Conservation (phyloP, 2,797 vertebrate genomes). For the Natrix natrix region DNA sequence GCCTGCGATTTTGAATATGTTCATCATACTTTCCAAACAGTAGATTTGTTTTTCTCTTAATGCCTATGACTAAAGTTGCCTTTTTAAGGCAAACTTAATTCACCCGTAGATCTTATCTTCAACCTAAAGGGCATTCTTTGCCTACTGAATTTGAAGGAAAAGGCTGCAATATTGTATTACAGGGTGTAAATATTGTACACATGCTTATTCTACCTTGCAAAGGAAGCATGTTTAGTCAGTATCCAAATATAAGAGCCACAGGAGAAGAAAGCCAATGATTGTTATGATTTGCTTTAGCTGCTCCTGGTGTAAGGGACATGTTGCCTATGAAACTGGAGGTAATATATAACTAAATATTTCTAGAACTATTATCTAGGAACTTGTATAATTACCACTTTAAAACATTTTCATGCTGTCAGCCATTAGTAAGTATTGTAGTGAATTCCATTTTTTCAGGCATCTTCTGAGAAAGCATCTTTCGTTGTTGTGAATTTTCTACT, state of each 20-base stretch:
- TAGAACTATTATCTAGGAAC: neutral
- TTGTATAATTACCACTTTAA: neutral
- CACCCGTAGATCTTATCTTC: neutral
- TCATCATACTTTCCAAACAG: neutral
- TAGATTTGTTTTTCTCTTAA: neutral
- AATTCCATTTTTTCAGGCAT: neutral
- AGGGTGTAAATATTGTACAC: neutral
- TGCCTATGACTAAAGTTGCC: neutral
- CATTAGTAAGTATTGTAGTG: neutral
- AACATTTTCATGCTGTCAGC: neutral
- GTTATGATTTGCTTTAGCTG: neutral
- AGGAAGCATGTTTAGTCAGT: neutral
- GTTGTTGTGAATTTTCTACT: neutral
- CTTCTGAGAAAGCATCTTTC: neutral
- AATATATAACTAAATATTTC: neutral
- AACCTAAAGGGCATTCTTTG: neutral
- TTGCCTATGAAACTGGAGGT: neutral
- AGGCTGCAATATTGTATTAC: neutral
- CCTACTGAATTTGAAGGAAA: neutral
- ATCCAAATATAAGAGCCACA: neutral
- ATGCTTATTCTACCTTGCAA: neutral
- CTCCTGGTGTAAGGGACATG: neutral
- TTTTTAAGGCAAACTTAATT: neutral
- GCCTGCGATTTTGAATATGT: neutral
- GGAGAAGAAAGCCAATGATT: neutral